These are phyloP conservation scores for Aplocera efformata DNA, from an alignment of 2,888 invertebrate species.

Conservation along the genomic window DNA sequence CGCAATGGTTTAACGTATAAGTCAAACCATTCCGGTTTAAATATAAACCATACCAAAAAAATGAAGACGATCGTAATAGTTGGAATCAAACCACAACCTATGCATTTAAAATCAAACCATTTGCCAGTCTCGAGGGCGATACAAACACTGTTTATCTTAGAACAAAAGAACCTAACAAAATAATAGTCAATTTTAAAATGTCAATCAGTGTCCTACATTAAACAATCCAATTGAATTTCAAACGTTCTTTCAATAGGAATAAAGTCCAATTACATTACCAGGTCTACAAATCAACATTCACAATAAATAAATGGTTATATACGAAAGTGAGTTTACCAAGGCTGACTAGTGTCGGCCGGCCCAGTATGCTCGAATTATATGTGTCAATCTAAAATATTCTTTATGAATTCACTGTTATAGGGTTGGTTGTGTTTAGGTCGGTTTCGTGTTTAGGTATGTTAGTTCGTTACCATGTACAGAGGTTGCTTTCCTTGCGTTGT, in stretches of 20 bases:
- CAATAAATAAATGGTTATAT: constrained; percentile 46
- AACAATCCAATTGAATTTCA: constrained; percentile 23
- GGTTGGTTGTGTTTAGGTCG: constrained; percentile 23
- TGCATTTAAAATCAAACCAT: no score
- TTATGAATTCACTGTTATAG: constrained; percentile 33
- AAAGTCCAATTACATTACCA: constrained; percentile 33
- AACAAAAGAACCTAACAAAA: constrained; percentile 44
- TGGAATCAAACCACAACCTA: no score
- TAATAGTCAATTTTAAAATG: constrained; percentile 45
- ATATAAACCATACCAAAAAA: no score
- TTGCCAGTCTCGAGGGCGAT: no score
- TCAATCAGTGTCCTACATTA: constrained; percentile 39
- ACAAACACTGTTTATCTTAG: constrained; percentile 7
- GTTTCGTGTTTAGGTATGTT: constrained; percentile 34
- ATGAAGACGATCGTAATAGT: no score
- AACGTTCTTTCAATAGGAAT: constrained; percentile 34
- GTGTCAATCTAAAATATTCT: constrained; percentile 42
- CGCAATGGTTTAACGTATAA: no score
- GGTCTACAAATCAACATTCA: constrained; percentile 52
- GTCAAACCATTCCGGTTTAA: no score
- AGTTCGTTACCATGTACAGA: constrained; percentile 42
- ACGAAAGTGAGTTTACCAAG: constrained; percentile 67
- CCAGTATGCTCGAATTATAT: constrained; percentile 46
- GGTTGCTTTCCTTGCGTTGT: constrained; percentile 52
- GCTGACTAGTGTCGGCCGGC: constrained; percentile 46